Evolutionary conservation across 2,113 vertebrate species (phyloP), one percentile per base, ranked within the genome.

Genomic region (Phylloscopus trochiloides): DNA sequence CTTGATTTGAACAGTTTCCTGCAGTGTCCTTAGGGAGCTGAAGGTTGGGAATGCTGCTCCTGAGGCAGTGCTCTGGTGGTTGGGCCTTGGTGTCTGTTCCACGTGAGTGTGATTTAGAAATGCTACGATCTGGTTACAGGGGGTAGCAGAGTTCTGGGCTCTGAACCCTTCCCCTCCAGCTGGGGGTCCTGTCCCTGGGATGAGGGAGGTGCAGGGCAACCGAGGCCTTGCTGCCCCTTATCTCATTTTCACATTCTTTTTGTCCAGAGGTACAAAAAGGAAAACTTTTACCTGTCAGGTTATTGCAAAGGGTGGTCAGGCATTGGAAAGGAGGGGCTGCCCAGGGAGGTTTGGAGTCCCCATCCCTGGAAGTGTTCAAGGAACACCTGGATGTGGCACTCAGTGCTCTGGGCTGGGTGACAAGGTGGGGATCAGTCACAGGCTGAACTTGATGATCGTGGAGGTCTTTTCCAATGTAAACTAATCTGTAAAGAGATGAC

Each of bases 91-190:
- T 16, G 45, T 55, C 11, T 66, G 32, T 58, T 51, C 51, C 38
- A 29, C 1, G 0, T 10, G 24, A 26, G 42, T 3, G 57, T 48
- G 57, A 28, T 50, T 25, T 40, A 42, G 14, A 47, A 83, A 7
- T 3, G 4, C 4, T 12, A 2, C 1, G 4, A 0, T 34, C 31
- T 81, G 20, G 14, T 42, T 38, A 1, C 20, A 14, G 52, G 14
- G 38, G 4, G 0, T 20, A 81, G 28, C 16, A 17, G 82, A 63
- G 43, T 28, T 72, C 7, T 38, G 61, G 29, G 21, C 18, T 25
- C 22, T 48, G 72, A 66, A 7, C 57, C 1, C 3, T 34, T 84
- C 40, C 48, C 29, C 42, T 52, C 14, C 31, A 31, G 42, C 24
- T 51, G 31, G 26, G 47, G 11, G 5, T 59, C 20, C 47, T 54